phyloP scores from a whole-genome alignment of 1,140 invertebrate species.

The Cataglyphis hispanica region DNA sequence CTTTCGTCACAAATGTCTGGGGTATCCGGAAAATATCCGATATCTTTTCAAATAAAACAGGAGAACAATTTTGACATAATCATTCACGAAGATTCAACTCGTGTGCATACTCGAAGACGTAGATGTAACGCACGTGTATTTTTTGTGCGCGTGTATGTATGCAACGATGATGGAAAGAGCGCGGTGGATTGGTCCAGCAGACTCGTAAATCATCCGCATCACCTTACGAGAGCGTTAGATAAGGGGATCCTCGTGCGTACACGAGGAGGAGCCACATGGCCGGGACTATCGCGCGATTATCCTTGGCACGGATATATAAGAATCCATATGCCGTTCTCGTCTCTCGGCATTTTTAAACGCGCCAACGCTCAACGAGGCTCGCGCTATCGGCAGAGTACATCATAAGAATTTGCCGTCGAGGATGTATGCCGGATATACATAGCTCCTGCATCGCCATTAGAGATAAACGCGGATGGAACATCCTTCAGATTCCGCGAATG shows the following conservation, averaged over 20 bases:
- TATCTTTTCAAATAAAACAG: background rate
- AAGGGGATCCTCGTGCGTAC: slow-evolving; percentile 1
- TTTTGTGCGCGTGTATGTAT: no score
- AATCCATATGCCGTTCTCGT: slow-evolving; percentile 45
- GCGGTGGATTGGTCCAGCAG: slow-evolving; percentile 20
- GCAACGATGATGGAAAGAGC: slow-evolving; percentile 28
- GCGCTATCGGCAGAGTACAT: slow-evolving; percentile 63
- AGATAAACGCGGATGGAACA: slow-evolving; percentile 24
- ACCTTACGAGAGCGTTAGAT: slow-evolving; percentile 23
- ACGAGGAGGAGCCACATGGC: slow-evolving; percentile 49
- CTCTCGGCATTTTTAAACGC: slow-evolving; percentile 62
- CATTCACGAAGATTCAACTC: background rate
- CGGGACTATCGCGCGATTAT: slow-evolving; percentile 50
- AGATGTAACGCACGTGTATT: background rate
- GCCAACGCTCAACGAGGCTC: slow-evolving; percentile 57
- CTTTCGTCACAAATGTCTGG: background rate
- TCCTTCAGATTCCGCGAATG: slow-evolving; percentile 41
- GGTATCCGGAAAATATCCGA: background rate
- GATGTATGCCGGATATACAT: background rate
- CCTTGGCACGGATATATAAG: slow-evolving; percentile 73
- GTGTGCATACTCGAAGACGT: background rate
- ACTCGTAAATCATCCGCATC: slow-evolving; percentile 51
- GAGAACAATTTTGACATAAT: background rate
- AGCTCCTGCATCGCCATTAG: slow-evolving; percentile 7
- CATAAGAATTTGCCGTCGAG: slow-evolving; percentile 6